phyloP scores from a whole-genome alignment of 2,888 invertebrate species.

The Drosophila algonquin region DNA sequence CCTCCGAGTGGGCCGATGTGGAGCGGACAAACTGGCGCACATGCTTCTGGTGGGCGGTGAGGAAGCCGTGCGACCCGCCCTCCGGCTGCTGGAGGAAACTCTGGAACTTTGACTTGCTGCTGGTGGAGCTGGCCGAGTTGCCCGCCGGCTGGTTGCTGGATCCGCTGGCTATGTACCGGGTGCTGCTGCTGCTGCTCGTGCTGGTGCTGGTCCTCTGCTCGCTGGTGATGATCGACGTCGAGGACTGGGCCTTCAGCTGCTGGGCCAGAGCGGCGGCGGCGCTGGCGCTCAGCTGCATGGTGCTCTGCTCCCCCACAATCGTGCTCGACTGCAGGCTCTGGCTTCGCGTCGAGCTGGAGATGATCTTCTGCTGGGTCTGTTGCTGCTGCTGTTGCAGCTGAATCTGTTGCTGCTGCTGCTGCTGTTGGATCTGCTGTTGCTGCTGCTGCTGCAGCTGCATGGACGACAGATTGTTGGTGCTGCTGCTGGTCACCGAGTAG shows the following conservation, averaged over 20 bases:
- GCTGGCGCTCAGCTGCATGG: slow-evolving; percentile 42
- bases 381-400: slow-evolving; percentile 38
- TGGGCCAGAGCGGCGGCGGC: slow-evolving; percentile 84
- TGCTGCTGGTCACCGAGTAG: slow-evolving; percentile 54
- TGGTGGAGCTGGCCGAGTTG: slow-evolving; percentile 47
- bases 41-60: slow-evolving; percentile 84
- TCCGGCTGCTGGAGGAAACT: slow-evolving; percentile 84
- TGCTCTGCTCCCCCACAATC: slow-evolving; percentile 72
- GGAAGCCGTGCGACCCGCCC: slow-evolving; percentile 68
- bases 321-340: slow-evolving; percentile 82
- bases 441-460: slow-evolving; percentile 30
- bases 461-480: slow-evolving; percentile 24
- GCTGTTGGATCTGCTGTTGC: slow-evolving; percentile 32
- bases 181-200: slow-evolving; percentile 53
- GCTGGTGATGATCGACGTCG: slow-evolving; percentile 81
- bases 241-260: slow-evolving; percentile 83
- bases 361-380: slow-evolving; percentile 70
- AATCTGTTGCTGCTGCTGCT: slow-evolving; percentile 48
- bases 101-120: slow-evolving; percentile 82
- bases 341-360: slow-evolving; percentile 79
- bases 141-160: slow-evolving; percentile 10
- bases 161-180: slow-evolving; percentile 73
- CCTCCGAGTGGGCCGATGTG: slow-evolving; percentile 84
- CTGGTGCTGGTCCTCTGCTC: slow-evolving; percentile 75
- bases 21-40: slow-evolving; percentile 84